Evolutionary conservation across 2,797 vertebrate species (phyloP).

Genomic region (Austrolebias charrua): DNA sequence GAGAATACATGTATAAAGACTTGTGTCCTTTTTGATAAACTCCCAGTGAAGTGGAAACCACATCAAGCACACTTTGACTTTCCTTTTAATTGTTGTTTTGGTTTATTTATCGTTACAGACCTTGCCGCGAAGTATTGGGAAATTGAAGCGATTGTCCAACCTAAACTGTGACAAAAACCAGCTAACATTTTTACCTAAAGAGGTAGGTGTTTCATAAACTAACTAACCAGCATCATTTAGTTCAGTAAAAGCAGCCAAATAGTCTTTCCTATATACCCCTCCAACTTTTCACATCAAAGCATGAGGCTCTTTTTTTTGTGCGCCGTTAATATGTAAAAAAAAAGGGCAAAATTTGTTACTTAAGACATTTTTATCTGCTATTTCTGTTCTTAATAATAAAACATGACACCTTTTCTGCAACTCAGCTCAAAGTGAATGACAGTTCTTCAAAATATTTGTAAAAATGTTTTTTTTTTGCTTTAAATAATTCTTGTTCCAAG

Average conservation of each 20-base stretch:
- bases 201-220: slow-evolving; percentile 79
- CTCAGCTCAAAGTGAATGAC: neutral
- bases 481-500: neutral
- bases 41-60: neutral
- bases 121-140: slow-evolving; percentile 93
- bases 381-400: neutral
- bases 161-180: slow-evolving; percentile 97
- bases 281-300: too few species aligned
- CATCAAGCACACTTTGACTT: neutral
- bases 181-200: slow-evolving; percentile 91
- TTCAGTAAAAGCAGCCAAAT: neutral
- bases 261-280: too few species aligned
- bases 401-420: neutral
- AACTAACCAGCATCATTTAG: neutral
- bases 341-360: too few species aligned
- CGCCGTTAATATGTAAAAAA: too few species aligned
- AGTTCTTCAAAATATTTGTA: neutral
- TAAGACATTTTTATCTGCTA: too few species aligned
- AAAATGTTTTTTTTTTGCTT: too few species aligned
- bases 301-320: too few species aligned
- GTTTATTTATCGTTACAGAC: slow-evolving; percentile 73
- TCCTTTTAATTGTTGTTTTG: slow-evolving; percentile 12
- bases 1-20: neutral
- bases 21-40: neutral
- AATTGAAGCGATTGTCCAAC: slow-evolving; percentile 93